Base-by-base conservation (phyloP, 2,113 vertebrate genomes). In the Hucho hucho region DNA sequence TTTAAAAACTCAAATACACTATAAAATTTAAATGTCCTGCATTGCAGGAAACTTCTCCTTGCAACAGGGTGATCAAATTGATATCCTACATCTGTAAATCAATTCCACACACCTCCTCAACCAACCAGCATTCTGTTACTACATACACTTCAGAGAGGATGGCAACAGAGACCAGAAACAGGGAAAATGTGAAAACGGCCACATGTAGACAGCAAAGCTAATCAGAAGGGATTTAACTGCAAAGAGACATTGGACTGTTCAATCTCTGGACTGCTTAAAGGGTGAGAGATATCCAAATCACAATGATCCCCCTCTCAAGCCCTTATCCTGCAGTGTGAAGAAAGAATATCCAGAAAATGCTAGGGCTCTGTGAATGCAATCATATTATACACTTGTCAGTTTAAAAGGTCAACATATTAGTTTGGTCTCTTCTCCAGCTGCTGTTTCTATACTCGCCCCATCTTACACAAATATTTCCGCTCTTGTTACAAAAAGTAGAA, bases 401-500 rank as follows among this genome's bases (percentile, higher is more conserved):
- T 90, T 89, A 80, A 91, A 92, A 92, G 89, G 90, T 92, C 91
- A 91, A 69, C 83, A 76, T 83, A 87, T 92, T 90, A 88, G 84
- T 85, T 87, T 75, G 76, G 73, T 76, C 67, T 69, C 72, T 65
- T 46, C 12, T 69, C 46, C 74, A 70, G 82, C 71, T 71, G 72
- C 65, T 28, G 70, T 71, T 4, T 64, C 32, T 73, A 43, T 63
- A 61, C 68, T 79, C 5, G 14, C 56, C 77, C 75, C 75, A 66
- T 71, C 76, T 43, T 72, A 49, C 26, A 66, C 13, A 18, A 6
- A 4, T 59, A 69, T 79, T 73, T 73, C 65, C 58, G 43, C 26
- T 65, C 63, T 6, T 64, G 69, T 49, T 25, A 16, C 24, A 74
- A 46, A 70, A 14, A 16, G 43, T 24, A 56, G 22, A 70, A 16